Percentiles rank a stretch among this genome's conserved stretches.
phyloP scores from a whole-genome alignment of 2,797 vertebrate species.

The Sebastiscus tertius region DNA sequence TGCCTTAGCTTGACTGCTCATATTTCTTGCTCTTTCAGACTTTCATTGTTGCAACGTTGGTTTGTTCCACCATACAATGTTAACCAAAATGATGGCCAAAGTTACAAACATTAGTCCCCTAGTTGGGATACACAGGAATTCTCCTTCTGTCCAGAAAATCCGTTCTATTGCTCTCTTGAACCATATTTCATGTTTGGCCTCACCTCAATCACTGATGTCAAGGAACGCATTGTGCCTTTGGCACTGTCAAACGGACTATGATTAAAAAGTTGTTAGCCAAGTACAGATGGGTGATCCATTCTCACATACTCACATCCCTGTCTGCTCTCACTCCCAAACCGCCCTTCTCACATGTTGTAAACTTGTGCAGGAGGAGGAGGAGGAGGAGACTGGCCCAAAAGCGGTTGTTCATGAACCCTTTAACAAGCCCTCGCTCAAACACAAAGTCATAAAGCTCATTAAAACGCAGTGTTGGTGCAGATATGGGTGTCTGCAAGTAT shows the following conservation, averaged over 20 bases:
- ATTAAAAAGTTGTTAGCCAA: conserved; percentile 64
- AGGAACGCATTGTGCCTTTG: conserved; percentile 54
- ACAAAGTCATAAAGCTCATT: conserved; percentile 21
- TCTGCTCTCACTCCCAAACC: conserved; percentile 32
- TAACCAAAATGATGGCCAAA: not conserved
- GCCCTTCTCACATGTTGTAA: conserved; percentile 31
- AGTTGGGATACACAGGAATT: conserved; percentile 25
- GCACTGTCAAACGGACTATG: conserved; percentile 47
- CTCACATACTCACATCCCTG: conserved; percentile 38
- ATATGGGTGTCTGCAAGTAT: conserved; percentile 18
- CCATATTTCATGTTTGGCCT: conserved; percentile 47
- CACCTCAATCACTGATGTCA: conserved; percentile 53
- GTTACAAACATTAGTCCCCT: conserved; percentile 2
- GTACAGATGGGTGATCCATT: conserved; percentile 54
- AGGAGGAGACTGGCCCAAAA: not conserved
- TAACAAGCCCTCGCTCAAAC: conserved; percentile 20
- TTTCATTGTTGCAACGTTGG: not conserved
- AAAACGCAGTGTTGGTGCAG: conserved; percentile 11
- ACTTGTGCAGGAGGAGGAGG: conserved; percentile 2
- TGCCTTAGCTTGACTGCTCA: not conserved
- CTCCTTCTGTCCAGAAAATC: conserved; percentile 20
- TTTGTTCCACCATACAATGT: not conserved
- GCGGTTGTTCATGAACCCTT: conserved; percentile 4
- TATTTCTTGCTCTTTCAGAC: not conserved
- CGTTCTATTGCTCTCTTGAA: conserved; percentile 38